These are phyloP conservation scores for Aphaenogaster ashmeadi DNA, from an alignment of 1,140 invertebrate species.

Conservation along the genomic window DNA sequence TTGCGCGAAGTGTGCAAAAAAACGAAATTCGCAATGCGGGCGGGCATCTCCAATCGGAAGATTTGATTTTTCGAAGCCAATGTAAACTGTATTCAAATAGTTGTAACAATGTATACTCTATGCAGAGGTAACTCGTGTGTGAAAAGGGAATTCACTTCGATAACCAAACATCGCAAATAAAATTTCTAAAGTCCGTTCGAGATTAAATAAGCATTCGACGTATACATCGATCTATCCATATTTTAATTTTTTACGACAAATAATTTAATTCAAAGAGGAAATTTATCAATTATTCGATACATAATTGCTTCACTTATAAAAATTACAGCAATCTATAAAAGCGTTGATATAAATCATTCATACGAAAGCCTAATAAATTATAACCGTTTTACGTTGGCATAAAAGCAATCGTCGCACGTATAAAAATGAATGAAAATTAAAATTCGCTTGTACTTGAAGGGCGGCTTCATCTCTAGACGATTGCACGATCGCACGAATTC, in stretches of 20 bases:
- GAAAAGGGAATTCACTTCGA: not conserved
- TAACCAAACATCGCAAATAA: not conserved
- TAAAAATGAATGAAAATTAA: slow-evolving; percentile 26
- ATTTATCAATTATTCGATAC: not conserved
- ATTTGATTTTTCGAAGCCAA: slow-evolving; percentile 9
- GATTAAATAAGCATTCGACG: not conserved
- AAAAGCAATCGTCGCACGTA: not conserved
- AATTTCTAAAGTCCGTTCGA: not conserved
- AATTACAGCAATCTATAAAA: not conserved
- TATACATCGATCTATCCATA: not conserved
- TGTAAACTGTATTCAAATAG: not conserved
- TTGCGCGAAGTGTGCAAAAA: slow-evolving; percentile 26
- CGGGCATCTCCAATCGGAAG: not conserved
- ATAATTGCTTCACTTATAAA: not conserved
- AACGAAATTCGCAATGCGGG: not conserved
- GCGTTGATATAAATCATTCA: not conserved
- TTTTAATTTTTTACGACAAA: not conserved
- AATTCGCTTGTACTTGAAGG: not conserved
- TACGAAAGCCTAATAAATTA: not conserved
- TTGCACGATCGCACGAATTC: slow-evolving; percentile 22
- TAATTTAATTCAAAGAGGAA: not conserved
- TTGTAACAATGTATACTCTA: not conserved
- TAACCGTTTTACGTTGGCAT: not conserved
- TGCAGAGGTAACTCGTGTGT: not conserved
- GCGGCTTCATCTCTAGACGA: not conserved